Percentiles rank a stretch among this genome's conserved stretches.
Evolutionary conservation across 2,113 vertebrate species (phyloP).

Genomic region (Megatriorchis doriae): DNA sequence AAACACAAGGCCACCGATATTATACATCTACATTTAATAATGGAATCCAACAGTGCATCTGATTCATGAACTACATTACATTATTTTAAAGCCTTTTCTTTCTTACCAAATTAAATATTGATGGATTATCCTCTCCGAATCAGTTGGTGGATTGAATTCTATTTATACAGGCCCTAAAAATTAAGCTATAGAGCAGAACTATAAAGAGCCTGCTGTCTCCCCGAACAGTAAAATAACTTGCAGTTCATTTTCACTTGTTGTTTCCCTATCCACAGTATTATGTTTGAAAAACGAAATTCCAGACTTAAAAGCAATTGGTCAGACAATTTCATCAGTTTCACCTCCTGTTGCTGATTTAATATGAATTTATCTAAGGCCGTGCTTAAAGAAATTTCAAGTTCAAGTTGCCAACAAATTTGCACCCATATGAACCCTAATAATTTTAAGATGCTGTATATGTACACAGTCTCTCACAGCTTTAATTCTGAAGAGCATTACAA

Average conservation of each 20-base stretch:
- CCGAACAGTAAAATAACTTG: conserved; percentile 21
- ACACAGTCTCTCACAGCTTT: neutral
- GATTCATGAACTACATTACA: conserved; percentile 53
- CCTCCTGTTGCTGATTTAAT: neutral
- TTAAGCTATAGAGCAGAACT: conserved; percentile 21
- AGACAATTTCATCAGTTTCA: neutral
- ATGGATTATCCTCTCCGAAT: conserved; percentile 47
- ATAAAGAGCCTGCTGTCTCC: conserved; percentile 28
- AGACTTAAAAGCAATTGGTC: neutral
- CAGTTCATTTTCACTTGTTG: neutral
- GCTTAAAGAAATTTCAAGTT: neutral
- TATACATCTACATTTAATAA: conserved; percentile 63
- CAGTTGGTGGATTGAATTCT: conserved; percentile 21
- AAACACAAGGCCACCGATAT: conserved; percentile 46
- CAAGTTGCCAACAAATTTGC: neutral
- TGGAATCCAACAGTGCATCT: conserved; percentile 35
- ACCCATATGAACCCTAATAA: neutral
- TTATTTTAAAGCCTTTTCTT: conserved; percentile 49
- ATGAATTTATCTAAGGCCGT: neutral
- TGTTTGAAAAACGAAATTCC: neutral
- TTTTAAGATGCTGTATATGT: neutral
- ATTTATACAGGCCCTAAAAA: conserved; percentile 49
- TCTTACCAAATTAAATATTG: conserved; percentile 68
- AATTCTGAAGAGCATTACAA: neutral
- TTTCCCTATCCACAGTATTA: neutral